A percentile compares a stretch with the other conserved stretches of the same genome.
These are phyloP conservation scores for Lacanobia wlatinum DNA, from an alignment of 2,888 invertebrate species.

Conservation along the genomic window DNA sequence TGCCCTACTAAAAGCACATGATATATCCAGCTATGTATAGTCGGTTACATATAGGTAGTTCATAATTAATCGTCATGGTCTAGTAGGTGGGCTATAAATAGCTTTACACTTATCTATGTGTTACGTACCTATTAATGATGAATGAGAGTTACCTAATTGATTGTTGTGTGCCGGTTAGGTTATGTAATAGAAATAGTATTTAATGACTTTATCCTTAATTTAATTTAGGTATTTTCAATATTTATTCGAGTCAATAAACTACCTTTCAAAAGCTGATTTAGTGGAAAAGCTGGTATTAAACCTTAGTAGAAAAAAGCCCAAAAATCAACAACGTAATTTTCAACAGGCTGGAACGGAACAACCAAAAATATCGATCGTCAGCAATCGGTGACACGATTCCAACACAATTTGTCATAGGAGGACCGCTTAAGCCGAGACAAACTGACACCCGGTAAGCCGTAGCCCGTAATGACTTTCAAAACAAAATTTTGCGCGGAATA, in stretches of 20 bases:
- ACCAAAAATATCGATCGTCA: slow-evolving; percentile 52
- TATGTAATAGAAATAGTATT: neutral
- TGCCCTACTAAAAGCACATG: slow-evolving; percentile 45
- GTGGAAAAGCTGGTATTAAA: neutral
- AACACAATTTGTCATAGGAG: slow-evolving; percentile 64
- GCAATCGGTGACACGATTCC: slow-evolving; percentile 59
- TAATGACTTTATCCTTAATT: neutral
- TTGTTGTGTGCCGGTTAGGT: neutral
- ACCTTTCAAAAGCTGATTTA: neutral
- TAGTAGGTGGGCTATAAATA: slow-evolving; percentile 18
- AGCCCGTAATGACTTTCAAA: slow-evolving; percentile 56
- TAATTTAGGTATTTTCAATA: neutral
- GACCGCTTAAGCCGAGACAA: slow-evolving; percentile 58
- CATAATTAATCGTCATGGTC: slow-evolving; percentile 46
- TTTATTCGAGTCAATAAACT: neutral
- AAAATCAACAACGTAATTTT: slow-evolving; percentile 10
- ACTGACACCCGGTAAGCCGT: slow-evolving; percentile 61
- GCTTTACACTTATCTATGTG: neutral
- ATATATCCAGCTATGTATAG: slow-evolving; percentile 10
- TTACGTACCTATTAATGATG: neutral
- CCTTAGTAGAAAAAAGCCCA: neutral
- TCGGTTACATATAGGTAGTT: slow-evolving; percentile 24
- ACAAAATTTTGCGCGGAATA: slow-evolving; percentile 66
- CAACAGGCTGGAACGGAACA: slow-evolving; percentile 9
- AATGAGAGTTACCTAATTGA: neutral